These are phyloP conservation scores for Crocallis elinguaria DNA, from an alignment of 2,888 invertebrate genomes.

Conservation along the genomic window DNA sequence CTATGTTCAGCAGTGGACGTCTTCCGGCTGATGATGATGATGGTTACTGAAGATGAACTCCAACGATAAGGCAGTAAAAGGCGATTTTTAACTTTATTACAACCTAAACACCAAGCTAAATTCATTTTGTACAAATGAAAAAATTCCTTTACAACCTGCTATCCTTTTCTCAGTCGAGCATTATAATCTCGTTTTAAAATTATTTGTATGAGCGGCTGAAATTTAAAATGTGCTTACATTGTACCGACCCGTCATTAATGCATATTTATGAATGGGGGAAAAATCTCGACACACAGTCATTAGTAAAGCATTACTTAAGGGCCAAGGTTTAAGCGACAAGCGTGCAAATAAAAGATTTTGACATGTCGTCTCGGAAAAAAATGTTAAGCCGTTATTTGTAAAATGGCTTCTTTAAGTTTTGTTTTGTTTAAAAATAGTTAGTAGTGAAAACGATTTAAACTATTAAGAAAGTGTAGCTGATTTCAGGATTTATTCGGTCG, in stretches of 20 bases:
- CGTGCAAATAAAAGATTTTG: too few relatives aligned
- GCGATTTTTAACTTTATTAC: background rate
- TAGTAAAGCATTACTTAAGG: constrained; percentile 75
- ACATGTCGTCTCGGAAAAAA: too few relatives aligned
- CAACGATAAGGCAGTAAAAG: too few relatives aligned
- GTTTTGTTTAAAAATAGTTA: too few relatives aligned
- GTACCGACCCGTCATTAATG: constrained; percentile 69
- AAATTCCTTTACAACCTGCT: background rate
- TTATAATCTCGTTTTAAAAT: constrained; percentile 18
- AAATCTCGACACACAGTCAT: constrained; percentile 80
- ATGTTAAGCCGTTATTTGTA: too few relatives aligned
- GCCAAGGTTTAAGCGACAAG: constrained; percentile 37
- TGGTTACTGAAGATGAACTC: too few relatives aligned
- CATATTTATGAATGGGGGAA: constrained; percentile 80
- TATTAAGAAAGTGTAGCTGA: too few relatives aligned
- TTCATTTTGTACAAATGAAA: background rate
- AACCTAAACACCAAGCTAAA: background rate
- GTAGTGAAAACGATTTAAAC: too few relatives aligned
- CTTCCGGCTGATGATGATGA: too few relatives aligned
- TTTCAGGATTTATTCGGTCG: too few relatives aligned
- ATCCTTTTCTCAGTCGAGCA: background rate
- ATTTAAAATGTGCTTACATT: constrained; percentile 66
- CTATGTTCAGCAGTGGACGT: too few relatives aligned
- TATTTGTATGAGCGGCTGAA: constrained; percentile 44
- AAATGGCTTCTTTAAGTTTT: too few relatives aligned